These are phyloP conservation scores for Thereva unica DNA, from an alignment of 2,888 invertebrate genomes.

Conservation along the genomic window DNA sequence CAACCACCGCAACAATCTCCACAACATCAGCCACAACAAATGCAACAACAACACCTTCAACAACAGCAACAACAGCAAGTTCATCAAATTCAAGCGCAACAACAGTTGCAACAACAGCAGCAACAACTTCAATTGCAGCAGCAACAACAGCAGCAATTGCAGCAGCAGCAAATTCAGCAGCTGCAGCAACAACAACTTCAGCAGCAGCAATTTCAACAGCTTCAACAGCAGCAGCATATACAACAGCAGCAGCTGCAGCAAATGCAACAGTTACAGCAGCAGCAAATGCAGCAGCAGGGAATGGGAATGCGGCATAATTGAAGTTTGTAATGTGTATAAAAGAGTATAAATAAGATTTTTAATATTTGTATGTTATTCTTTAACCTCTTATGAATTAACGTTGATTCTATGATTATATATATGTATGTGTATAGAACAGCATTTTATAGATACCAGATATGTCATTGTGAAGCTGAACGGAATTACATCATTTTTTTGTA, in stretches of 20 bases:
- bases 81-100: slow-evolving; percentile 60
- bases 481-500: no score
- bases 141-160: slow-evolving; percentile 18
- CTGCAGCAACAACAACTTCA: slow-evolving; percentile 14
- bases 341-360: no score
- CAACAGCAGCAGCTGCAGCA: slow-evolving; percentile 23
- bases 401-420: no score
- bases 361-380: no score
- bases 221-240: slow-evolving; percentile 13
- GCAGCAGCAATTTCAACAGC: slow-evolving; percentile 5
- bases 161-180: slow-evolving; percentile 23
- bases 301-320: slow-evolving; percentile 30
- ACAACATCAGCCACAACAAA: slow-evolving; percentile 45
- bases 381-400: no score
- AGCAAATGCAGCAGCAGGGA: slow-evolving; percentile 26
- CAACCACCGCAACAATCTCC: slow-evolving; percentile 45
- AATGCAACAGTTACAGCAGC: slow-evolving; percentile 14
- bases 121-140: slow-evolving; percentile 17
- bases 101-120: slow-evolving; percentile 59
- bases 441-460: no score
- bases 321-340: no score
- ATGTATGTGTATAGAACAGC: no score
- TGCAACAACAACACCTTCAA: slow-evolving; percentile 44
- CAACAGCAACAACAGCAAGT: slow-evolving; percentile 57
- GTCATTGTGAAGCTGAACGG: no score